These are phyloP conservation scores for Crypturellus tataupa DNA, from an alignment of 2,797 vertebrate genomes.

Conservation along the genomic window DNA sequence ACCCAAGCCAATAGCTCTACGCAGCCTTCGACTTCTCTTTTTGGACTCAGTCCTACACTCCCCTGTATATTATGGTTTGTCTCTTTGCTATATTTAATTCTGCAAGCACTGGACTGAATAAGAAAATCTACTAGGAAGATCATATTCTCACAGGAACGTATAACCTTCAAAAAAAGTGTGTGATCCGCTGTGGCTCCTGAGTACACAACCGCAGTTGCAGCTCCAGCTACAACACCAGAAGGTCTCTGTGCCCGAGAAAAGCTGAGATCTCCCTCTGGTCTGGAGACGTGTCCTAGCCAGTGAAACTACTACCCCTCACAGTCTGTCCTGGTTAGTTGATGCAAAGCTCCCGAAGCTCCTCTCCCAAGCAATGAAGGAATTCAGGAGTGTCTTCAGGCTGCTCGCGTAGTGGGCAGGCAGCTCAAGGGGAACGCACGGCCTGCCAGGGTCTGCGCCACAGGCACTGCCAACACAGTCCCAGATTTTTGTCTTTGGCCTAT, in stretches of 20 bases:
- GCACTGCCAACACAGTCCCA: accelerated
- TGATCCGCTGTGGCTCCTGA: neutral
- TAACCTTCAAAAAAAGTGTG: neutral
- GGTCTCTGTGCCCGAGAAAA: neutral
- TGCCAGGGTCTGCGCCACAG: neutral
- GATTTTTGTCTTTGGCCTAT: neutral
- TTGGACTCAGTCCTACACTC: neutral
- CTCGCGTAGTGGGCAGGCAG: neutral
- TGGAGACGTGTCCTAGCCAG: neutral
- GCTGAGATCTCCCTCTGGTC: neutral
- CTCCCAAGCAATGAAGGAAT: neutral
- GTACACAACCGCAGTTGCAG: neutral
- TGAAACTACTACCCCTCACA: neutral
- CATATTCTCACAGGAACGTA: neutral
- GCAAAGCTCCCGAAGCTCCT: neutral
- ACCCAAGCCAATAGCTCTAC: neutral
- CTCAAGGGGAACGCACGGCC: neutral
- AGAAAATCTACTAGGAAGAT: neutral
- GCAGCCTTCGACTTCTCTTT: neutral
- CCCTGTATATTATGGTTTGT: neutral
- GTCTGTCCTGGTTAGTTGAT: neutral
- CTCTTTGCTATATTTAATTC: neutral
- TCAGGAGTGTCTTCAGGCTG: neutral
- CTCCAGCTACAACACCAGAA: neutral
- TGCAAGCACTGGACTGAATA: neutral